Base-by-base conservation (phyloP, 37 sponge, comb jelly and placozoan genomes). In the Lycopodina hypogea region DNA sequence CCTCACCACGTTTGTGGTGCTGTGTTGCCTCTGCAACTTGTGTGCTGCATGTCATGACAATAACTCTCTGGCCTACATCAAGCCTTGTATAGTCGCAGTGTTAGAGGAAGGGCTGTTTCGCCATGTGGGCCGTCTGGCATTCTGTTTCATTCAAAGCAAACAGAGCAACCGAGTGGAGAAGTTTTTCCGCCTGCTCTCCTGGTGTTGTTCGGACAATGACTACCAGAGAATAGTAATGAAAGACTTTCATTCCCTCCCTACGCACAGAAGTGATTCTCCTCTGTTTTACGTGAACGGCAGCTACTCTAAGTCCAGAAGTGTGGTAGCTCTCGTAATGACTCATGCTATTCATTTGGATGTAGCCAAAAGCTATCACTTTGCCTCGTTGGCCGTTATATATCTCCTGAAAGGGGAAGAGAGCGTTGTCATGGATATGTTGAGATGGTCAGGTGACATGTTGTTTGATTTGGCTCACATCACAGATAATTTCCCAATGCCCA, bases 401-500 rank as follows among this genome's bases (percentile, higher is more conserved):
- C 36, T 81, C 24, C 65, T 81, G 51, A 63, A 24, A 32, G 64
- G 72, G 74, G 59, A 28, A 22, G 72, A 60, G 0, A 64, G 61
- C 26, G 51, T 63, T 39, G 82, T 62, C 28, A 81, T 64, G 74
- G 82, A 71, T 18, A 55, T 81, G 0, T 29, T 81, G 0, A 42
- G 59, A 2, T 45, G 57, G 2, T 62, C 33, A 1, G 74, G 74
- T 30, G 38, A 57, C 63, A 61, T 33, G 35, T 61, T 81, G 8
- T 59, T 63, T 35, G 82, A 81, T 45, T 36, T 81, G 50, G 73
- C 82, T 32, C 82, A 81, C 66, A 72, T 74, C 23, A 12, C 63
- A 22, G 58, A 81, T 51, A 37, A 51, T 48, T 55, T 62, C 0
- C 40, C 50, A 74, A 42, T 81, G 74, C 80, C 80, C 1, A 32